Base-by-base conservation (phyloP, 1,140 invertebrate species). In the Holotrichia oblita region DNA sequence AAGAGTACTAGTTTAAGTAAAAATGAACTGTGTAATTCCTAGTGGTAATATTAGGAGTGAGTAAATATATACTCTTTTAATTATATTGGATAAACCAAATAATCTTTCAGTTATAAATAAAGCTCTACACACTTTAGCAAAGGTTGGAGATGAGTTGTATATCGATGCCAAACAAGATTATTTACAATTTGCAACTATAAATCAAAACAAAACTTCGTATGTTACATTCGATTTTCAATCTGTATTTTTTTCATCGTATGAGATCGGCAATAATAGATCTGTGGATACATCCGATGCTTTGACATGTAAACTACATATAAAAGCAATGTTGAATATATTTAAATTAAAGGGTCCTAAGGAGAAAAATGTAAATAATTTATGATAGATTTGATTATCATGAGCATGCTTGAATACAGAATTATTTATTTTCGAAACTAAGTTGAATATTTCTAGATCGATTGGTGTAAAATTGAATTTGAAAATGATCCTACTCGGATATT, bases 111-210 rank as follows among this genome's bases (percentile, higher is more conserved):
- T 96, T 86, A 90, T 97, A 88, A 94, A 92, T 64, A 92, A 93
- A 88, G 94, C 94, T 2, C 90, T 97, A 80, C 94, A 96, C 85
- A 91, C 94, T 27, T 87, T 97, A 78, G 91, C 94, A 69, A 94
- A 93, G 88, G 93, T 97, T 87, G 95, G 95, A 82, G 94, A 96
- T 86, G 95, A 97, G 84, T 87, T 97, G 78, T 96, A 93, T 83
- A 87, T 97, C 42, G 93, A 96, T 87, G 92, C 93, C 40, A 84
- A 89, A 40, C 79, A 87, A 34, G 89, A 91, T 83, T 89, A 89
- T 76, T 84, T 95, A 73, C 89, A 91, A 61, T 89, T 97, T 80
- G 89, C 93, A 80, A 93, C 94, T 14, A 90, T 97, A 6, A 96
- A 96, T 87, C 89, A 92, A 44, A 91, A 93, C 17, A 92, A 95